These are phyloP conservation scores for Sinocyclocheilus rhinocerous DNA, from an alignment of 2,113 vertebrate species.

Conservation along the genomic window DNA sequence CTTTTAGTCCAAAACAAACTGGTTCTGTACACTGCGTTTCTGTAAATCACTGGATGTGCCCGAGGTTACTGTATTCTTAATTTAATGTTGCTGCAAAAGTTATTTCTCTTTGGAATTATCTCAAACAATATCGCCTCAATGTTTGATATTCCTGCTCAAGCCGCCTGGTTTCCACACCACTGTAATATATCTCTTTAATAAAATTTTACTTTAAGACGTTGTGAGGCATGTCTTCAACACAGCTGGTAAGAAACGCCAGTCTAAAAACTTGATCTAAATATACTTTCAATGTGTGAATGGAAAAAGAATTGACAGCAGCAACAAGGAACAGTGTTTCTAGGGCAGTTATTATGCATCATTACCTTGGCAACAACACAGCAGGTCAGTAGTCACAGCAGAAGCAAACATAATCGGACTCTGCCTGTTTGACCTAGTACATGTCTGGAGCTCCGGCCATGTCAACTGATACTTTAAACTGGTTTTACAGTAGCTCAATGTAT, in stretches of 20 bases:
- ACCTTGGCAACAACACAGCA: constrained; percentile 7
- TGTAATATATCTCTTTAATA: constrained; percentile 66
- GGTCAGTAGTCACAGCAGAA: neutral
- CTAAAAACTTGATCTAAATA: neutral
- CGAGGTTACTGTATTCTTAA: constrained; percentile 36
- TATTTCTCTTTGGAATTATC: constrained; percentile 37
- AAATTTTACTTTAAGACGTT: constrained; percentile 57
- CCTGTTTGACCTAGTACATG: neutral
- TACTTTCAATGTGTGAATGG: neutral
- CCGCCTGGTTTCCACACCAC: constrained; percentile 31
- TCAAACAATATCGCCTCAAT: constrained; percentile 34
- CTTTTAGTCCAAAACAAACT: neutral
- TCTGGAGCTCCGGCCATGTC: neutral
- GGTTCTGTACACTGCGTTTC: constrained; percentile 18
- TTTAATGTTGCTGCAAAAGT: constrained; percentile 40
- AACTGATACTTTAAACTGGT: neutral
- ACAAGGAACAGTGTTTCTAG: constrained; percentile 1
- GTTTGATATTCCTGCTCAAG: constrained; percentile 35
- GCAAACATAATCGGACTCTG: too few species aligned
- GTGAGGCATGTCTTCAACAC: constrained; percentile 5
- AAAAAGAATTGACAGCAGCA: neutral
- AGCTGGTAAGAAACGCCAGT: neutral
- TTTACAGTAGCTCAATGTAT: too few species aligned
- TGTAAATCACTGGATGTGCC: constrained; percentile 45
- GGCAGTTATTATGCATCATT: neutral